phyloP scores from a whole-genome alignment of 2,888 invertebrate genomes.

The Drosophila setosimentum region DNA sequence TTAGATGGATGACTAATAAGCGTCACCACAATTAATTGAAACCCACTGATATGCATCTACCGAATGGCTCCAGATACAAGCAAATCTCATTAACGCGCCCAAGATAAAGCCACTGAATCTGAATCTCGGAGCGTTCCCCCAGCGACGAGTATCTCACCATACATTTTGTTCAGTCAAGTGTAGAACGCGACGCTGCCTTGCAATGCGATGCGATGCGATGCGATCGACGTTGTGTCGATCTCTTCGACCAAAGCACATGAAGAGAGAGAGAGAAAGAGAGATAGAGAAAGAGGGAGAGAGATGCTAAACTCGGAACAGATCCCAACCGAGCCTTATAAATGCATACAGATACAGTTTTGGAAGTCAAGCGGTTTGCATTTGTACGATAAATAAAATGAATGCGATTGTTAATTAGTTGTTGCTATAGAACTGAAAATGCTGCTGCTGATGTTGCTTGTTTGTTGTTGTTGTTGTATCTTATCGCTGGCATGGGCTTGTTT shows the following conservation, averaged over 20 bases:
- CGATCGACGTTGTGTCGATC: conserved; percentile 47
- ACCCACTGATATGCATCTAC: conserved; percentile 83
- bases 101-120: conserved; percentile 79
- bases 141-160: conserved; percentile 63
- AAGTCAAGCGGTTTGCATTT: conserved; percentile 80
- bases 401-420: conserved; percentile 82
- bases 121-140: conserved; percentile 23
- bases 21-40: conserved; percentile 83
- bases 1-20: conserved; percentile 85
- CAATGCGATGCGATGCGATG: conserved; percentile 28
- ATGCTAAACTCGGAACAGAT: conserved; percentile 19
- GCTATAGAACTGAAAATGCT: conserved; percentile 51
- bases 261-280: too few relatives aligned
- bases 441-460: conserved; percentile 33
- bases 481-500: conserved; percentile 71
- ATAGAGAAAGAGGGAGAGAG: background rate
- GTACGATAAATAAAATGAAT: conserved; percentile 80
- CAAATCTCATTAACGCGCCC: conserved; percentile 84
- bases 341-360: conserved; percentile 80
- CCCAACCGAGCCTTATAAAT: conserved; percentile 66
- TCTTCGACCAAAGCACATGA: conserved; percentile 4
- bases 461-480: conserved; percentile 62
- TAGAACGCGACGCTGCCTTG: conserved; percentile 38
- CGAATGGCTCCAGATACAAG: conserved; percentile 84
- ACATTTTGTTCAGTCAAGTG: conserved; percentile 79